Evolutionary conservation across 1,140 invertebrate species (phyloP).

Genomic region (Euschistus heros): DNA sequence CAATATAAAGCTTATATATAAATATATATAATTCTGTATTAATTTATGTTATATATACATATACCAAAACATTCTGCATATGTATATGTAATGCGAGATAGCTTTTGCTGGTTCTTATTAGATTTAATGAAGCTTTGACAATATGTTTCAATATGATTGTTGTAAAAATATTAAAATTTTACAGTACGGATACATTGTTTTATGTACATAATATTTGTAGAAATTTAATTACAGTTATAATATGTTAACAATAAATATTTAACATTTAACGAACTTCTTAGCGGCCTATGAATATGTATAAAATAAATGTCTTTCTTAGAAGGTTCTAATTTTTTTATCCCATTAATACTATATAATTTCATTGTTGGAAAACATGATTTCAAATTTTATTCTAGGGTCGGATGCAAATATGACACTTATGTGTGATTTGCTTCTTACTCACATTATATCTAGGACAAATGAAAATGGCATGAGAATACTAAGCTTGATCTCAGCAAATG

Average conservation of each 20-base stretch:
- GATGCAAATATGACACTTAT: too few species aligned
- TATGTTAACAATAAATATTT: constrained; percentile 21
- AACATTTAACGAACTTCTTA: constrained; percentile 25
- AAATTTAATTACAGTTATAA: constrained; percentile 23
- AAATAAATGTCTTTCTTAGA: constrained; percentile 26
- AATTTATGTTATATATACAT: constrained; percentile 15
- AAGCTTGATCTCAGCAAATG: too few species aligned
- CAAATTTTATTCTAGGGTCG: too few species aligned
- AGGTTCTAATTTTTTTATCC: neutral
- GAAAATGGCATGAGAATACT: too few species aligned
- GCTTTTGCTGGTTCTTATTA: constrained; percentile 20
- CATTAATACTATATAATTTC: too few species aligned
- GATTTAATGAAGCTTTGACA: constrained; percentile 23
- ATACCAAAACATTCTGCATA: constrained; percentile 8
- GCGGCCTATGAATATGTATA: constrained; percentile 24
- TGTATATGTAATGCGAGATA: constrained; percentile 14
- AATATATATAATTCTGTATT: constrained; percentile 10
- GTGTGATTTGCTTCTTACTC: too few species aligned
- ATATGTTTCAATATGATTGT: constrained; percentile 24
- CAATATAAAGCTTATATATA: constrained; percentile 16
- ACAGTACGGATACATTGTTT: constrained; percentile 9
- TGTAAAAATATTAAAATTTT: constrained; percentile 20
- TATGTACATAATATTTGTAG: constrained; percentile 22
- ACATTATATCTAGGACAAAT: too few species aligned
- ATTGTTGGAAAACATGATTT: too few species aligned